Base-by-base conservation (phyloP, 2,888 invertebrate genomes). In the Oxycera nigricornis region DNA sequence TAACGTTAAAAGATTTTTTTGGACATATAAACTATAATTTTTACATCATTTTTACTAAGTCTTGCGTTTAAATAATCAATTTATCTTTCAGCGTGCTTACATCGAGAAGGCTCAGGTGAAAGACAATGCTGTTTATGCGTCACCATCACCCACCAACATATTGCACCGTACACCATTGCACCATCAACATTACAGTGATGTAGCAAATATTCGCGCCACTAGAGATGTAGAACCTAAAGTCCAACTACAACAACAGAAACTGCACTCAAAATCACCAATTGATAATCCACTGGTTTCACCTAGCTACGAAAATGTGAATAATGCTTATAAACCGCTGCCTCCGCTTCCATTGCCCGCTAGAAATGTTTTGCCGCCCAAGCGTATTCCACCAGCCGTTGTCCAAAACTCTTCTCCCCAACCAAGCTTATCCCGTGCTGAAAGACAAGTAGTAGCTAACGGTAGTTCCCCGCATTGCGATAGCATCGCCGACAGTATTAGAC, bases 51-150 rank as follows among this genome's bases (percentile, higher is more conserved):
- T n/a, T n/a, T n/a, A n/a, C n/a, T n/a, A n/a, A n/a, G n/a, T n/a
- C n/a, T n/a, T n/a, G n/a, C n/a, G n/a, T n/a, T n/a, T n/a, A n/a
- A n/a, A n/a, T n/a, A n/a, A n/a, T n/a, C n/a, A n/a, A n/a, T 68
- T 50, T 70, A 26, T 20, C 4, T 39, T 57, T 1, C 46, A 73
- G 73, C 50, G 61, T 14, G 35, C 59, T 2, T 73, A 73, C 30
- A 62, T 73, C 11, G 73, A 73, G 22, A 73, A 24, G 9, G 62
- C 30, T 20, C 76, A 84, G 84, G 81, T 81, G 77, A 83, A 84
- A 75, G 83, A 84, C 20, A 30, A 22, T 22, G n/a, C n/a, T 78
- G 84, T 83, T 4, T 84, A 84, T 79, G 73, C 84, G 72, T 83
- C 82, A 52, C 80, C 80, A 3, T 80, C 82, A 52, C 46, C 62